Base-by-base conservation (phyloP, 2,113 vertebrate species). In the Gnathonemus echidnorhynchus region DNA sequence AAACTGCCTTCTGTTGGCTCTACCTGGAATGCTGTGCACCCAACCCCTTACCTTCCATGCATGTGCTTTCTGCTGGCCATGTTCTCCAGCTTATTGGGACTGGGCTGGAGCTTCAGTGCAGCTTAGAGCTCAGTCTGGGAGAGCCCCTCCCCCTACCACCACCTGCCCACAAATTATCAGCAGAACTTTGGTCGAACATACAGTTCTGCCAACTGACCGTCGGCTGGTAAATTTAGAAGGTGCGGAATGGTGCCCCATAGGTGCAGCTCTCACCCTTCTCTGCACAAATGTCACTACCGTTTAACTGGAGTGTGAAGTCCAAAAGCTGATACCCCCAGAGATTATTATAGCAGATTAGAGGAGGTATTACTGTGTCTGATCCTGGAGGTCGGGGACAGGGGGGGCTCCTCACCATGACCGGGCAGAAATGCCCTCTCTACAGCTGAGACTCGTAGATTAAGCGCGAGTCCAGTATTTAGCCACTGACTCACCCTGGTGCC, bases 401-500 rank as follows among this genome's bases (percentile, higher is more conserved):
- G 53, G 19, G 4, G 35, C 15, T 84, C 21, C 31, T 7, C 10
- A 1, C 21, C 74, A 45, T 52, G 31, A 42, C 74, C 77, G 45
- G 24, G 0, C 5, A 0, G 88, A 1, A 31, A 13, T 10, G 46
- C 15, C 84, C 5, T 49, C 77, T 8, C 35, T 84, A 17, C 89
- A 85, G 39, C 80, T 90, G 80, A 86, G 89, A 31, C 21, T 27
- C 31, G 1, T 42, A 77, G 89, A 58, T 56, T 48, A 85, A 85
- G 50, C 11, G 35, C 3, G 45, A 56, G 48, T 5, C n/a, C 46
- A 46, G 62, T 80, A 90, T 90, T 87, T 80, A 56, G 66, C 46
- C 66, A 17, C 70, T 84, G 88, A 84, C 48, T 89, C 88, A 89
- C 35, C 19, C 86, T 66, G 53, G 58, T 42, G 35, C 89, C 10